Evolutionary conservation across 2,888 invertebrate species (phyloP).

Genomic region (Chloroclystis v-ata): DNA sequence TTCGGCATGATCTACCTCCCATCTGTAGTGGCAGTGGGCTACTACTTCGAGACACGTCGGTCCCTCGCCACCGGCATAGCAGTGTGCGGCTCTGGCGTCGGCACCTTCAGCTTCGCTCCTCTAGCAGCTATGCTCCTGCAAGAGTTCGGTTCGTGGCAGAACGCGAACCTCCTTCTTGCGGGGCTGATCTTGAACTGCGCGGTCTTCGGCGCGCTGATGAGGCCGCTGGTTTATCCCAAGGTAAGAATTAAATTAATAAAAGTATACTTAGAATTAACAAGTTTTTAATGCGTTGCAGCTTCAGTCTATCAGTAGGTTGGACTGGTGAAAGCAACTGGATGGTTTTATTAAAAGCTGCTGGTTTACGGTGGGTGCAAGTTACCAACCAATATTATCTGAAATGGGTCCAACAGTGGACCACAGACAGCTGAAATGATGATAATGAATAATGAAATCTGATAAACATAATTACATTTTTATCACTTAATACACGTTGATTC

Average conservation of each 20-base stretch:
- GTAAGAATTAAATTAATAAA: conserved; percentile 40
- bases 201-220: conserved; percentile 91
- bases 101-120: conserved; percentile 97
- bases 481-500: too few species aligned
- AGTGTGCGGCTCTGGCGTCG: conserved; percentile 95
- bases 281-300: too few species aligned
- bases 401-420: too few species aligned
- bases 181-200: conserved; percentile 94
- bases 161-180: conserved; percentile 93
- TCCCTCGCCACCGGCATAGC: conserved; percentile 96
- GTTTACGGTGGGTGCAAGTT: too few species aligned
- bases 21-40: conserved; percentile 97
- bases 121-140: conserved; percentile 88
- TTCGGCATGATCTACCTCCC: conserved; percentile 97
- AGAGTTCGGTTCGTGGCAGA: conserved; percentile 90
- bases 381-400: too few species aligned
- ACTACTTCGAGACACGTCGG: conserved; percentile 97
- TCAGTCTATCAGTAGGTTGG: too few species aligned
- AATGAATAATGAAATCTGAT: too few species aligned
- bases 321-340: too few species aligned
- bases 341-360: too few species aligned
- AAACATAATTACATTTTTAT: too few species aligned
- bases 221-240: conserved; percentile 87
- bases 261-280: too few species aligned
- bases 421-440: too few species aligned